Conservation (phyloP, 2,113 vertebrate species). For the Girardinichthys multiradiatus region DNA sequence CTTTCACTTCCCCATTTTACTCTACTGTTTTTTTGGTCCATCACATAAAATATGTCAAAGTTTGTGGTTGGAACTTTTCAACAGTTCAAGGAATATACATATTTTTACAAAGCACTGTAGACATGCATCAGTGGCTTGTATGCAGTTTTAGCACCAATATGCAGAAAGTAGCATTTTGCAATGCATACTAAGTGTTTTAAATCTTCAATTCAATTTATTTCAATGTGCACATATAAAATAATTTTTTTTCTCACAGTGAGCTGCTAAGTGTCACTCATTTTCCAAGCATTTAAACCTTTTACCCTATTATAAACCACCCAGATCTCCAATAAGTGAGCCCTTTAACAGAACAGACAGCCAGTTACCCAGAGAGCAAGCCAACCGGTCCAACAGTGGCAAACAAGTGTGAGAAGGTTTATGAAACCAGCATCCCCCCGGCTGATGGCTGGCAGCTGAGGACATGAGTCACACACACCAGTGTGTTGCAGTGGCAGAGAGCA, state of each 20-base stretch:
- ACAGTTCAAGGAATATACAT: too few species aligned
- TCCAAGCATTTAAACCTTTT: conserved; percentile 36
- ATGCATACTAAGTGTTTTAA: conserved; percentile 12
- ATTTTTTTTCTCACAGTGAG: conserved; percentile 10
- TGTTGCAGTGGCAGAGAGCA: conserved; percentile 62
- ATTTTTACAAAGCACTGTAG: too few species aligned
- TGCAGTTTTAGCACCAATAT: too few species aligned
- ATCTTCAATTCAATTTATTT: conserved; percentile 5
- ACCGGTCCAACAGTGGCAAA: conserved; percentile 71
- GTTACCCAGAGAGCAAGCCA: conserved; percentile 49
- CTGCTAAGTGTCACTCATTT: conserved; percentile 36
- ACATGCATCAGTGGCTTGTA: too few species aligned
- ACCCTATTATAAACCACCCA: conserved; percentile 55
- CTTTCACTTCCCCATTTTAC: too few species aligned
- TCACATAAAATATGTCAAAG: too few species aligned
- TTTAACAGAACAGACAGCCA: conserved; percentile 53
- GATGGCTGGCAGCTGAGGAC: conserved; percentile 52
- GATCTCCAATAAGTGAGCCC: conserved; percentile 49
- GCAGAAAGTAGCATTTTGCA: not conserved
- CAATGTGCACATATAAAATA: not conserved
- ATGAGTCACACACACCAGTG: conserved; percentile 71
- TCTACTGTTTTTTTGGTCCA: too few species aligned
- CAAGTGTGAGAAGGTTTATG: conserved; percentile 64
- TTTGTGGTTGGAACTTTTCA: too few species aligned
- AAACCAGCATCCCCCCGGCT: conserved; percentile 64